Evolutionary conservation across 1,140 invertebrate genomes (phyloP).

Genomic region (Coenobita brevimanus): DNA sequence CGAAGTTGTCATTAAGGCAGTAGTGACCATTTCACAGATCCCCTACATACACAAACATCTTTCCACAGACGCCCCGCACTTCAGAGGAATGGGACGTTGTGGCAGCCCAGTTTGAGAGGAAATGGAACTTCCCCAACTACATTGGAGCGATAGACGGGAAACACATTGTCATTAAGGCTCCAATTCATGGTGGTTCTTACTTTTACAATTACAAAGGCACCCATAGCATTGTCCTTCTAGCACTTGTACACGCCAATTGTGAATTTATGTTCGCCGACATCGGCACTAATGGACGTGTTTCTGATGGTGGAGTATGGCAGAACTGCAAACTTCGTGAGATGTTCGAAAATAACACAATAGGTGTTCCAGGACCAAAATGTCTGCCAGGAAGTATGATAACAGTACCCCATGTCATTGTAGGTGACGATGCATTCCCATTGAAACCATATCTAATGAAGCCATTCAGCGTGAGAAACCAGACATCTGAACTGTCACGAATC

Average conservation of each 20-base stretch:
- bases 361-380: too few species aligned
- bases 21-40: too few species aligned
- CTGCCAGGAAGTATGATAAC: neutral
- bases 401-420: neutral
- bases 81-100: neutral
- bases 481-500: too few species aligned
- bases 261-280: neutral
- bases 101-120: neutral
- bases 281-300: neutral
- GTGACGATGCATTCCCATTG: neutral
- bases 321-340: neutral
- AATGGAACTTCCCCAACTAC: neutral
- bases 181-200: neutral
- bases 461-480: too few species aligned
- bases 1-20: too few species aligned
- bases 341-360: too few species aligned
- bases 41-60: too few species aligned
- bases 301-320: neutral
- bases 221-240: conserved; percentile 4
- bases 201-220: neutral
- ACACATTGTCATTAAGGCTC: neutral
- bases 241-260: neutral
- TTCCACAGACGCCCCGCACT: too few species aligned
- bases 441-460: too few species aligned
- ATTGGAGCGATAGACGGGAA: conserved; percentile 17